Percentiles rank a stretch among this genome's conserved stretches.
Conservation (phyloP, 2,888 invertebrate genomes). For the Lysandra coridon region DNA sequence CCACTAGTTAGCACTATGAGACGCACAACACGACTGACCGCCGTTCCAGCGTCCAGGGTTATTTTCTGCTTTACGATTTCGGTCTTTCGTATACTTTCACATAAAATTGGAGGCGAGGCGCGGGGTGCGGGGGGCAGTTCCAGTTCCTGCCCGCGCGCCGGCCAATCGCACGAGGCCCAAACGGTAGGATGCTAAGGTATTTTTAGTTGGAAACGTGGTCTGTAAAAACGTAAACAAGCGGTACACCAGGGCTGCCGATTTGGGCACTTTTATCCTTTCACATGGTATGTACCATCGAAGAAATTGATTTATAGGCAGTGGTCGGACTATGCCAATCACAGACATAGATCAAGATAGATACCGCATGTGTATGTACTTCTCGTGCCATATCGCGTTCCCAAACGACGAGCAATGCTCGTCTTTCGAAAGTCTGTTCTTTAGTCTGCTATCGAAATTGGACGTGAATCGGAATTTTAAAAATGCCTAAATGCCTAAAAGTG, state of each 20-base stretch:
- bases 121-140: constrained; percentile 59
- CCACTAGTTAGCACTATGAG: constrained; percentile 79
- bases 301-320: no score
- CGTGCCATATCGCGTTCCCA: no score
- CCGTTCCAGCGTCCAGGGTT: constrained; percentile 77
- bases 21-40: constrained; percentile 79
- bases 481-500: no score
- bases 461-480: no score
- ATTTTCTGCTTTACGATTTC: constrained; percentile 72
- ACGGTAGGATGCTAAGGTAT: constrained; percentile 78
- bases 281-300: not conserved
- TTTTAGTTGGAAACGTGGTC: constrained; percentile 77
- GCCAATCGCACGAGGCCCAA: constrained; percentile 75
- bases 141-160: constrained; percentile 66
- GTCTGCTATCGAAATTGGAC: no score
- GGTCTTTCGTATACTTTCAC: constrained; percentile 70
- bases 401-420: no score
- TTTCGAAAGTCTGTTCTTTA: no score
- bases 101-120: constrained; percentile 54
- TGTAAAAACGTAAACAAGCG: constrained; percentile 77
- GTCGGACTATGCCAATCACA: no score
- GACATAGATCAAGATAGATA: no score
- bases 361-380: no score
- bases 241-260: constrained; percentile 42
- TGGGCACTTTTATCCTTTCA: not conserved